Conservation (phyloP, 2,888 invertebrate genomes). For the Calliphora vomitoria region DNA sequence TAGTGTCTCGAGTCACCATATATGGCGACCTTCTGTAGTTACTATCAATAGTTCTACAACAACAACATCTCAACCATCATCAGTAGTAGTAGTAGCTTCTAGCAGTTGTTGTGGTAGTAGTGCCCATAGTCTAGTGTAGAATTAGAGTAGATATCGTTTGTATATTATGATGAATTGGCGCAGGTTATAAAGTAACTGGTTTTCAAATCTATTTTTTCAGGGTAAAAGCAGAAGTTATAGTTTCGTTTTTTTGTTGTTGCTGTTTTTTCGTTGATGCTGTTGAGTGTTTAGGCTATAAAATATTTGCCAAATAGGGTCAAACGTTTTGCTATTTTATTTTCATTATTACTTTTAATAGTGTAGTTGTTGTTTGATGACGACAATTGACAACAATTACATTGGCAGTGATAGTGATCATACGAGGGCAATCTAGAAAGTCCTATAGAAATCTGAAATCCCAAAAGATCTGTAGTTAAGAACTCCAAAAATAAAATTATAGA, state of each 20-base stretch:
- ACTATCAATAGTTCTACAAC: constrained; percentile 55
- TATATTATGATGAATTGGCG: constrained; percentile 13
- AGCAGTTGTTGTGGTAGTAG: neutral
- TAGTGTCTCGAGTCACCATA: constrained; percentile 67
- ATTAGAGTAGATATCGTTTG: constrained; percentile 29
- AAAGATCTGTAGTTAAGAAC: neutral
- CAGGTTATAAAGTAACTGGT: constrained; percentile 66
- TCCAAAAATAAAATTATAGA: too few species aligned
- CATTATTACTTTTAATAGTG: constrained; percentile 24
- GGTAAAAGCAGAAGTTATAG: constrained; percentile 58
- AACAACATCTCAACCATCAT: constrained; percentile 13
- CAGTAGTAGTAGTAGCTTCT: constrained; percentile 25
- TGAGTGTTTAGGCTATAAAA: constrained; percentile 48
- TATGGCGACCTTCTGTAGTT: constrained; percentile 65
- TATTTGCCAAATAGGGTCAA: constrained; percentile 71
- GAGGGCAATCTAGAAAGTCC: neutral
- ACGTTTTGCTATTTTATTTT: constrained; percentile 43
- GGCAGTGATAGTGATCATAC: neutral
- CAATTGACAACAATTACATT: constrained; percentile 40
- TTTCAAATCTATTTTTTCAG: constrained; percentile 49
- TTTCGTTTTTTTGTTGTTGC: constrained; percentile 28
- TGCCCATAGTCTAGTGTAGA: neutral
- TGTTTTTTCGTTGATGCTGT: neutral
- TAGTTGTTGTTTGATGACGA: constrained; percentile 32
- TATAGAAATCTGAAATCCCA: neutral